Base-by-base conservation (phyloP, 2,797 vertebrate genomes). In the Molossus molossus region DNA sequence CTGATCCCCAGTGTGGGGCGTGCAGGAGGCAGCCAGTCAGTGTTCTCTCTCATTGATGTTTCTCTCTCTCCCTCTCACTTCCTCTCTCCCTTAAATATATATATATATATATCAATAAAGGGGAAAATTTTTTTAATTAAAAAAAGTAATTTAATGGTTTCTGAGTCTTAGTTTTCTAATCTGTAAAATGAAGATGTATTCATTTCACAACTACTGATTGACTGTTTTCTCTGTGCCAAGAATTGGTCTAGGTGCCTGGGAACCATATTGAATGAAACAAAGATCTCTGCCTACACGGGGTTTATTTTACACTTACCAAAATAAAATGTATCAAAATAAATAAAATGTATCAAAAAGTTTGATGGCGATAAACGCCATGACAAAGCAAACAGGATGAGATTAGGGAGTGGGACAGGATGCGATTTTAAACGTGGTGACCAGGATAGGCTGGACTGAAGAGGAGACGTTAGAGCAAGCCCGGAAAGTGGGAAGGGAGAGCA, bases 251-350 rank as follows among this genome's bases (percentile, higher is more conserved):
- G 55, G 25, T 58, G 6, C 57, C 40, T 62, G 27, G 3, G 15
- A n/a, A 55, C 85, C 57, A 55, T 69, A 27, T 5, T 40, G 45
- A 77, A 55, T 33, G 37, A 92, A 40, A 37, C 0, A 60, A 87
- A 82, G n/a, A 70, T 25, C 29, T 33, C 53, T 37, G 53, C 9
- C 58, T 18, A 57, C 40, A 0, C 25, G 25, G 58, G 40, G 20
- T 27, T 87, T 67, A 29, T 67, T 67, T 67, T 67, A 64, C 10
- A 12, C n/a, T 75, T 13, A 53, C 11, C 58, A n/a, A 67, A 91
- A 75, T 87, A 81, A 82, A 91, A 45, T n/a, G n/a, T 60, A 87
- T 67, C 40, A 23, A 45, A 67, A 55, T 60, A 67, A 48, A 81
- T 18, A 20, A 50, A 53, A 45, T 9, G 4, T 29, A 29, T 60